Conservation (phyloP, 1,140 invertebrate genomes). For the Pseudomyrmex concolor region DNA sequence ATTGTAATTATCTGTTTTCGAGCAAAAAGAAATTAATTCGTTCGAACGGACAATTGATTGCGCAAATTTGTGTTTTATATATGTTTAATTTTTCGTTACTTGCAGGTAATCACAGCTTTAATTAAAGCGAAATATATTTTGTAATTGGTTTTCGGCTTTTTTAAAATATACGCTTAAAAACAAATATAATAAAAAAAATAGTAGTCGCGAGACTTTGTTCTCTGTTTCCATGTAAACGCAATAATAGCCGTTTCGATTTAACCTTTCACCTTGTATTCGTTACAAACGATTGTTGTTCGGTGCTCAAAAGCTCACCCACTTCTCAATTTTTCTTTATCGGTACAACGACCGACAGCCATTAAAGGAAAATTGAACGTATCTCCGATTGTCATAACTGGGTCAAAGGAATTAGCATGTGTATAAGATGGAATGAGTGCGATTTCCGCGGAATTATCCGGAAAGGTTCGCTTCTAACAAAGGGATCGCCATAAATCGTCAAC, state of each 20-base stretch:
- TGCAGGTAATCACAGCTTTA: not conserved
- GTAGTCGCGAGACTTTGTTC: too few species aligned
- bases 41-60: not conserved
- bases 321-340: slow-evolving; percentile 33
- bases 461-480: slow-evolving; percentile 26
- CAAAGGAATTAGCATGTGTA: not conserved
- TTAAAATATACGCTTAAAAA: too few species aligned
- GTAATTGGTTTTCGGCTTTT: too few species aligned
- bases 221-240: not conserved
- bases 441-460: not conserved
- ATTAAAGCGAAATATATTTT: not conserved
- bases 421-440: slow-evolving; percentile 18
- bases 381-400: slow-evolving; percentile 1
- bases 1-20: not conserved
- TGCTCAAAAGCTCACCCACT: too few species aligned
- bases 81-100: not conserved
- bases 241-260: not conserved
- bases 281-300: not conserved
- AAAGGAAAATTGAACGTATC: slow-evolving; percentile 32
- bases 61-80: too few species aligned
- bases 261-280: not conserved
- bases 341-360: not conserved
- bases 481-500: slow-evolving; percentile 25
- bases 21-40: not conserved
- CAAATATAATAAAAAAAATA: too few species aligned